These are phyloP conservation scores for Lasioglossum lativentre DNA, from an alignment of 2,888 invertebrate genomes.

Conservation along the genomic window DNA sequence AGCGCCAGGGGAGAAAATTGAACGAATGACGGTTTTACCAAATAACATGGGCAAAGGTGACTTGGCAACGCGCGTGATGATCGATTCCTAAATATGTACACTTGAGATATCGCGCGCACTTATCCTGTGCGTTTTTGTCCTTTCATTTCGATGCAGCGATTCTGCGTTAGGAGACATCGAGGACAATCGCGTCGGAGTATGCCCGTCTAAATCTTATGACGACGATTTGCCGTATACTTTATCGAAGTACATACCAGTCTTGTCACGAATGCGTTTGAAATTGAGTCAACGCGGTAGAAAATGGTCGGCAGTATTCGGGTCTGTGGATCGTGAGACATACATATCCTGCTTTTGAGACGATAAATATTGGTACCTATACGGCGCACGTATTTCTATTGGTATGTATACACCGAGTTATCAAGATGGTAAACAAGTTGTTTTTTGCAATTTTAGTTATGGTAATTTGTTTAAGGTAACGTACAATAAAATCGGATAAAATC, in stretches of 20 bases:
- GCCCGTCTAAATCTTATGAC: neutral
- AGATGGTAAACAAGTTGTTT: neutral
- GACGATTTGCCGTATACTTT: slow-evolving; percentile 21
- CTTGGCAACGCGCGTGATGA: neutral
- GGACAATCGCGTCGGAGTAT: slow-evolving; percentile 11
- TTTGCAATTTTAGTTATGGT: no score
- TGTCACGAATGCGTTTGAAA: slow-evolving; percentile 21
- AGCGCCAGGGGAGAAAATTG: neutral
- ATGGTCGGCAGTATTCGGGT: slow-evolving; percentile 24
- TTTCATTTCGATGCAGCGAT: neutral
- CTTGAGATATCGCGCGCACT: neutral
- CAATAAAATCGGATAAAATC: neutral
- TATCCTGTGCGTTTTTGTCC: neutral
- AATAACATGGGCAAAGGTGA: neutral
- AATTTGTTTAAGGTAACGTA: no score
- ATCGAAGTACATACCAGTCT: slow-evolving; percentile 6
- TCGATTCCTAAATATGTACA: neutral
- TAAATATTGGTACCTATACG: neutral
- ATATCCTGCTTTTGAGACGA: neutral
- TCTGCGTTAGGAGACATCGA: neutral
- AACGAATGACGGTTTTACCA: neutral
- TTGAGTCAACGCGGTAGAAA: slow-evolving; percentile 33
- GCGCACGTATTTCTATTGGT: neutral
- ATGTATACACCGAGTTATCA: neutral
- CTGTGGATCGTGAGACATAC: neutral